These are phyloP conservation scores for Glaucomys volans DNA, from an alignment of 2,113 vertebrate species.

Conservation along the genomic window DNA sequence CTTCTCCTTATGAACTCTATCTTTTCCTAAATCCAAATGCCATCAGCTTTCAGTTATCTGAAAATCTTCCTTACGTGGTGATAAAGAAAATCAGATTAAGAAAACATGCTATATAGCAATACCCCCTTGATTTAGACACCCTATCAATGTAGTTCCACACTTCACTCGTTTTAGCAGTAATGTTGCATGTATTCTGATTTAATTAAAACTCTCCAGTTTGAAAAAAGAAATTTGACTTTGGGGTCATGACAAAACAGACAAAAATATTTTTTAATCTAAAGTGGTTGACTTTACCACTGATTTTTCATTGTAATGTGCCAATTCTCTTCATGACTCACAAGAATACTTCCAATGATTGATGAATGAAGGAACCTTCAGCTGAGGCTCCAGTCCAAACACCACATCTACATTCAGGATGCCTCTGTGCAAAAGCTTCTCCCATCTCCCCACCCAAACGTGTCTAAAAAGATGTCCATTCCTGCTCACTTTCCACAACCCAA, in stretches of 20 bases:
- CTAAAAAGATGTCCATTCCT: background rate
- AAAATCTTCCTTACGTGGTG: background rate
- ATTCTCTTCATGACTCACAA: background rate
- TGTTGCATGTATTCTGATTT: background rate
- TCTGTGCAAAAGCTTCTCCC: background rate
- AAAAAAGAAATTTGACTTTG: background rate
- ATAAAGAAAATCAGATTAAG: background rate
- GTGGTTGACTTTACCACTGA: background rate
- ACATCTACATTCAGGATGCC: background rate
- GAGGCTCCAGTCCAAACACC: background rate
- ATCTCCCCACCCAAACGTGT: background rate
- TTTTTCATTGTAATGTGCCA: background rate
- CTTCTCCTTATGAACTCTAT: background rate
- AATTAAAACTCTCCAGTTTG: background rate
- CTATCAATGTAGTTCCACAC: background rate
- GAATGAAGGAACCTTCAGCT: background rate
- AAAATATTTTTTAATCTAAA: background rate
- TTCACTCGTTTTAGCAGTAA: background rate
- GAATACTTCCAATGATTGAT: background rate
- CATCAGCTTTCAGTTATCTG: background rate
- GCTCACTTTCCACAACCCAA: background rate
- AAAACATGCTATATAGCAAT: background rate
- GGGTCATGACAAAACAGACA: background rate
- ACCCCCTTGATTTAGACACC: background rate
- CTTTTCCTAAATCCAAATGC: background rate